These are phyloP conservation scores for Chionodraco myersi DNA, from an alignment of 2,113 vertebrate species.

Conservation along the genomic window DNA sequence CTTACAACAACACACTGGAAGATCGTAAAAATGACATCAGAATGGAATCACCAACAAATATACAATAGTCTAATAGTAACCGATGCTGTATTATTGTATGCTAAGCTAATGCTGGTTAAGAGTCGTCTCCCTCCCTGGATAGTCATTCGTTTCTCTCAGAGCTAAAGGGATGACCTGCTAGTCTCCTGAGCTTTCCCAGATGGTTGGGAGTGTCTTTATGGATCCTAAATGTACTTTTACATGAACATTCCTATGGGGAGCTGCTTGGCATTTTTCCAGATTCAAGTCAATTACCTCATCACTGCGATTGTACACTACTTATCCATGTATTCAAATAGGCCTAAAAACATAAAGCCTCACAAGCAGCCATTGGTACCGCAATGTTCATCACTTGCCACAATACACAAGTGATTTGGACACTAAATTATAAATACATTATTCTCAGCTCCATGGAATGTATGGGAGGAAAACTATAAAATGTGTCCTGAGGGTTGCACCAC, in stretches of 20 bases:
- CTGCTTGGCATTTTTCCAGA: slow-evolving; percentile 53
- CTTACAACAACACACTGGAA: neutral
- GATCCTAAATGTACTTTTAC: slow-evolving; percentile 55
- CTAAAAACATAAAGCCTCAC: neutral
- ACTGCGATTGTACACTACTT: neutral
- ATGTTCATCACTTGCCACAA: neutral
- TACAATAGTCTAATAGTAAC: slow-evolving; percentile 1
- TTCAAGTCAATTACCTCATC: slow-evolving; percentile 37
- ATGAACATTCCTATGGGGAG: slow-evolving; percentile 58
- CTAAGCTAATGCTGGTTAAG: slow-evolving; percentile 33
- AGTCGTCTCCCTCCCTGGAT: slow-evolving; percentile 48
- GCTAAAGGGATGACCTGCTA: slow-evolving; percentile 46
- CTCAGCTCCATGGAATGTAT: neutral
- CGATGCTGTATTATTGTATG: neutral
- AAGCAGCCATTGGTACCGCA: neutral
- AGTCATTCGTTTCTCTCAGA: slow-evolving; percentile 59
- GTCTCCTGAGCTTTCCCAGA: slow-evolving; percentile 64
- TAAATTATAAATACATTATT: neutral
- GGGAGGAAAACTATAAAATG: neutral
- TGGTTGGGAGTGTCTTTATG: slow-evolving; percentile 54
- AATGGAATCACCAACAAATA: slow-evolving; percentile 10
- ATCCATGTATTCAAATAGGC: slow-evolving; percentile 4
- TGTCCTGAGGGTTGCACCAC: neutral
- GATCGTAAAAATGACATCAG: neutral
- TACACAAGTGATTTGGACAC: neutral